Conservation (phyloP, 2,797 vertebrate species). For the Enteromius trimaculatus region DNA sequence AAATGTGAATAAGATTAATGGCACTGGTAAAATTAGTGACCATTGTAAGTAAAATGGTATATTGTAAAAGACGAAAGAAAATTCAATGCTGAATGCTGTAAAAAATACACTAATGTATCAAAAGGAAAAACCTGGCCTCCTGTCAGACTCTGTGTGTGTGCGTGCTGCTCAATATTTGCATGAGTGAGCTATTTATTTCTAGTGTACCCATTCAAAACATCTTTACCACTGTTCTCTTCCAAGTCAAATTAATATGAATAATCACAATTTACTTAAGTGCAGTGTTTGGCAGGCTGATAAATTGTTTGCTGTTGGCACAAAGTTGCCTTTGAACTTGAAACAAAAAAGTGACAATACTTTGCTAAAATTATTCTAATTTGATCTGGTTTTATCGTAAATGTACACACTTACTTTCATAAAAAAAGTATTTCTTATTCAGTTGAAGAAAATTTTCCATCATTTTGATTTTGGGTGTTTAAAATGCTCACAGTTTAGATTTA, state of each 20-base stretch:
- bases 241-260: conserved; percentile 21
- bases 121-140: not conserved
- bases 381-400: not conserved
- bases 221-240: conserved; percentile 1
- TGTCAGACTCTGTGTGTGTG: not conserved
- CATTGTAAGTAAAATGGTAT: conserved; percentile 70
- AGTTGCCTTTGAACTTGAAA: not conserved
- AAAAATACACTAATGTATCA: not conserved
- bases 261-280: conserved; percentile 28
- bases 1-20: conserved; percentile 65
- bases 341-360: not conserved
- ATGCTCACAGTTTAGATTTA: not conserved
- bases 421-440: not conserved
- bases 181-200: conserved; percentile 14
- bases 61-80: conserved; percentile 67
- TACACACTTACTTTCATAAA: too few relatives aligned
- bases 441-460: not conserved
- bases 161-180: not conserved
- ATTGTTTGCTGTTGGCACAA: not conserved
- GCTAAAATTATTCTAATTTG: not conserved
- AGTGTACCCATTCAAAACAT: conserved; percentile 7
- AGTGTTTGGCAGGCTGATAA: conserved; percentile 9
- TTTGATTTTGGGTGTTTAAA: not conserved
- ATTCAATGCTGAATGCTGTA: conserved; percentile 56
- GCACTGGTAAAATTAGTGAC: conserved; percentile 49